Conservation (phyloP, 1,140 invertebrate genomes). For the Brevipalpus yothersi region DNA sequence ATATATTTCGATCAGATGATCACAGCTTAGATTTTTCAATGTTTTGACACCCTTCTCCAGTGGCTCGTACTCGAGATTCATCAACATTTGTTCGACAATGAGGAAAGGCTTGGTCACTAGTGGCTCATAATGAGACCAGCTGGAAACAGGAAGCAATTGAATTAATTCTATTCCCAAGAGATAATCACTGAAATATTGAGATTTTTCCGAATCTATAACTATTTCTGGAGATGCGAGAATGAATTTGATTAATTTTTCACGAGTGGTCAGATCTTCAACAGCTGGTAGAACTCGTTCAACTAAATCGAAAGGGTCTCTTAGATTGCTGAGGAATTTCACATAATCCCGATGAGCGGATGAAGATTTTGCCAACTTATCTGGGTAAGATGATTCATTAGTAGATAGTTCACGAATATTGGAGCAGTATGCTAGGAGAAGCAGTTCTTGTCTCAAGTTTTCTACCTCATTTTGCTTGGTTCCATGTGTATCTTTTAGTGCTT, state of each 20-base stretch:
- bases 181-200: slow-evolving; percentile 2
- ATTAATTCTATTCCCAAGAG: slow-evolving; percentile 3
- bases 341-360: too few relatives aligned
- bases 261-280: slow-evolving; percentile 3
- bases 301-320: neutral
- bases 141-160: neutral
- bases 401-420: neutral
- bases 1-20: slow-evolving; percentile 9
- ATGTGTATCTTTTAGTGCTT: too few relatives aligned
- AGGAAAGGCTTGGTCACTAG: slow-evolving; percentile 2
- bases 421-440: slow-evolving; percentile 5
- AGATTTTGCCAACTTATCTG: neutral
- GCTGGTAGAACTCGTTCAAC: slow-evolving; percentile 4
- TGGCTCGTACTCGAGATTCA: slow-evolving; percentile 9
- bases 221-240: neutral
- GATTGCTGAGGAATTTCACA: neutral
- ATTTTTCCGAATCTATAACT: neutral
- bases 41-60: slow-evolving; percentile 2
- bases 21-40: slow-evolving; percentile 1
- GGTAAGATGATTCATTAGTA: neutral
- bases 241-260: neutral
- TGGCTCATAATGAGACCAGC: neutral
- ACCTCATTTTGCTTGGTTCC: neutral
- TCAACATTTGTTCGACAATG: slow-evolving; percentile 8
- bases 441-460: slow-evolving; percentile 1